phyloP scores from a whole-genome alignment of 30 jellyfish, hydroid and myxozoan genomes.

The Aurelia aurita region DNA sequence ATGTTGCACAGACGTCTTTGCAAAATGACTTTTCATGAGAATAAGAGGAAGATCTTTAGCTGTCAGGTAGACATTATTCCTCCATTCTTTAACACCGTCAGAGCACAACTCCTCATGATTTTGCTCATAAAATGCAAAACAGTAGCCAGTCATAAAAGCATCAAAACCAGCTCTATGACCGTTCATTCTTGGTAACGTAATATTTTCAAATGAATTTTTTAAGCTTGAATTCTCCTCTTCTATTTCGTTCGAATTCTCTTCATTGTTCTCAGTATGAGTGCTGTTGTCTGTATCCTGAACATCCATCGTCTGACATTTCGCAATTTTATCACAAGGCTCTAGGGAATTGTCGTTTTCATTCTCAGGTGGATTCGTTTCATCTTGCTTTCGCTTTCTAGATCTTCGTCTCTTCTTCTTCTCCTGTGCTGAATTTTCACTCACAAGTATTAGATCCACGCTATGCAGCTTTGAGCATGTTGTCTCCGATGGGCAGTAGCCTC shows the following conservation, averaged over 20 bases:
- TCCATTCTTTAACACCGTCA: constrained; percentile 8
- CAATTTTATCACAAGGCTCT: neutral
- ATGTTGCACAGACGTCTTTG: constrained; percentile 44
- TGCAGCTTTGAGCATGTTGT: constrained; percentile 54
- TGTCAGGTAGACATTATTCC: constrained; percentile 42
- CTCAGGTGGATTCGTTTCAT: neutral
- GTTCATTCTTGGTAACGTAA: constrained; percentile 26
- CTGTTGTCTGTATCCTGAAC: neutral
- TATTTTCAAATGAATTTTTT: neutral
- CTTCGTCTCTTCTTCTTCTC: constrained; percentile 14
- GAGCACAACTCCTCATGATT: neutral
- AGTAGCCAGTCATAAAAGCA: constrained; percentile 76
- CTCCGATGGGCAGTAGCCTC: constrained; percentile 41
- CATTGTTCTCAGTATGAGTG: neutral
- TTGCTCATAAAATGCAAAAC: constrained; percentile 46
- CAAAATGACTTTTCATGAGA: constrained; percentile 64
- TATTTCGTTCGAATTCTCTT: neutral
- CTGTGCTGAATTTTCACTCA: constrained; percentile 25
- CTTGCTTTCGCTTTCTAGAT: constrained; percentile 22
- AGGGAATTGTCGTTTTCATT: neutral
- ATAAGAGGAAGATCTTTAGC: constrained; percentile 63
- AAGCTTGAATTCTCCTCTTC: neutral
- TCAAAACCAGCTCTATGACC: constrained; percentile 77
- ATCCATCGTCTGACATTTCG: neutral
- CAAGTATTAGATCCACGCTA: constrained; percentile 46